These are phyloP conservation scores for Oscheius sp. DNA, from an alignment of 2,888 invertebrate genomes.

Conservation along the genomic window DNA sequence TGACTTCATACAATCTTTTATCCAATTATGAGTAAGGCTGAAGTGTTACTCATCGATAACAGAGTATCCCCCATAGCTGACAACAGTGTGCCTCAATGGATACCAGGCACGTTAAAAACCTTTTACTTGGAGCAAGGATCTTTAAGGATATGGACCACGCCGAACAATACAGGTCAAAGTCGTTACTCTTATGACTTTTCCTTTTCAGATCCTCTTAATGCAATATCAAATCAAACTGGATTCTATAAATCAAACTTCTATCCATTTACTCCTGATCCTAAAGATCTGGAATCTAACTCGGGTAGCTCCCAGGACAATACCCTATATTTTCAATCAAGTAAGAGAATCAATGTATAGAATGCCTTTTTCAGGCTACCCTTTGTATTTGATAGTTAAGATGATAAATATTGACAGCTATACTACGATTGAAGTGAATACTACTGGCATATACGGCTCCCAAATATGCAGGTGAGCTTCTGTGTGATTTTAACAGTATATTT, in stretches of 20 bases:
- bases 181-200: neutral
- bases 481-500: no score
- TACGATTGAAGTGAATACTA: slow-evolving; percentile 4
- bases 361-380: neutral
- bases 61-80: slow-evolving; percentile 3
- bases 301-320: neutral
- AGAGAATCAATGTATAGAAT: neutral
- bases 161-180: neutral
- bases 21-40: slow-evolving; percentile 5
- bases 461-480: no score
- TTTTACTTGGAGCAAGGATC: neutral
- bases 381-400: neutral
- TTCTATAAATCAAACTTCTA: slow-evolving; percentile 9
- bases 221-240: neutral
- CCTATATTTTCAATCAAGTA: neutral
- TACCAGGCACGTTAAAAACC: slow-evolving; percentile 8
- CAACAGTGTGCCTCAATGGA: slow-evolving; percentile 8
- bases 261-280: neutral
- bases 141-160: neutral
- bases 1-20: neutral
- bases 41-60: neutral
- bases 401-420: neutral
- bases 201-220: neutral
- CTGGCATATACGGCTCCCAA: slow-evolving; percentile 1
- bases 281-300: no score